Evolutionary conservation across 2,888 invertebrate genomes (phyloP).

Genomic region (Meteorus cinctellus): DNA sequence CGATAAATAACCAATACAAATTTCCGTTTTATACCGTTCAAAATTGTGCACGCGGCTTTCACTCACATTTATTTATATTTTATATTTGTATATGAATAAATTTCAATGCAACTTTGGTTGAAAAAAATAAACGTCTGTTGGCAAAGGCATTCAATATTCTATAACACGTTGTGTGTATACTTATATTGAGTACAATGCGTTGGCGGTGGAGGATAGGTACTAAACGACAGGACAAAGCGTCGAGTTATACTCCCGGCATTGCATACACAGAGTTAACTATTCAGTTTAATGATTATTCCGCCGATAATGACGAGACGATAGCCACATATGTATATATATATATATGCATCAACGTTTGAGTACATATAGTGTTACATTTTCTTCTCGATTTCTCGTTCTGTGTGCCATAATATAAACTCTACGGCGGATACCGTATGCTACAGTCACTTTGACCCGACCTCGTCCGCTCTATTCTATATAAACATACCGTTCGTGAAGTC

Average conservation of each 20-base stretch:
- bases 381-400: constrained; percentile 36
- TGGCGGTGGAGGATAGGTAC: constrained; percentile 9
- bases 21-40: constrained; percentile 42
- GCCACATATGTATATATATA: not conserved
- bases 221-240: constrained; percentile 24
- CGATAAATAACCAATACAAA: constrained; percentile 49
- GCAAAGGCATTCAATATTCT: not conserved
- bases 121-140: not conserved
- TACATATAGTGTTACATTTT: constrained; percentile 1
- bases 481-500: constrained; percentile 21
- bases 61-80: constrained; percentile 27
- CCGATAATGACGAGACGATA: constrained; percentile 39
- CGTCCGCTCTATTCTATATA: constrained; percentile 28
- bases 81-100: not conserved
- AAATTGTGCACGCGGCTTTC: constrained; percentile 42
- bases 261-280: constrained; percentile 28
- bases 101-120: not conserved
- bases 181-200: not conserved
- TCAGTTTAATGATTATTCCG: constrained; percentile 48
- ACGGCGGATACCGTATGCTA: constrained; percentile 25
- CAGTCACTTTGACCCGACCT: constrained; percentile 45
- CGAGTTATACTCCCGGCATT: constrained; percentile 25
- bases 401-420: constrained; percentile 41
- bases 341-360: not conserved
- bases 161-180: not conserved